A percentile compares a stretch with the other conserved stretches of the same genome.
phyloP scores from a whole-genome alignment of 1,140 invertebrate genomes.

The Saccostrea cuccullata region DNA sequence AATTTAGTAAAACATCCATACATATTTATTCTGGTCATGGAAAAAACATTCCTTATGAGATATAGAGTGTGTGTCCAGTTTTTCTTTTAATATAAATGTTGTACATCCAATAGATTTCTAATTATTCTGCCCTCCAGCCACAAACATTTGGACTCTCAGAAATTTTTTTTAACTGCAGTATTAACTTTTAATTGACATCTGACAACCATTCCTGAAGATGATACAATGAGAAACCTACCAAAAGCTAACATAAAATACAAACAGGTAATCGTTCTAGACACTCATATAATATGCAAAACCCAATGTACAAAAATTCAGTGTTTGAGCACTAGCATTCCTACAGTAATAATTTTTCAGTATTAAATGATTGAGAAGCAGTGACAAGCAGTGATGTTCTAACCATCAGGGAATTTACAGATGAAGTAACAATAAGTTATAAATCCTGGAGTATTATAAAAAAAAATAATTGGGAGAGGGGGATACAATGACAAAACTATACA shows the following conservation, averaged over 20 bases:
- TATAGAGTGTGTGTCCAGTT: too few relatives aligned
- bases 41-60: background rate
- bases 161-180: background rate
- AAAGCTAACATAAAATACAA: background rate
- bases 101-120: too few relatives aligned
- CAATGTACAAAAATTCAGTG: too few relatives aligned
- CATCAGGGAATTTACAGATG: background rate
- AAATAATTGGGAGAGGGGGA: background rate
- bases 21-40: background rate
- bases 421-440: background rate
- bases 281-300: too few relatives aligned
- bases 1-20: background rate
- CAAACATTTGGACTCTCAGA: too few relatives aligned
- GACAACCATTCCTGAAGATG: background rate
- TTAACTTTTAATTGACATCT: background rate
- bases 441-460: background rate
- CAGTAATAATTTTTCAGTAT: background rate
- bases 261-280: background rate
- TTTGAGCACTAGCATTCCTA: background rate
- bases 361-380: slow-evolving; percentile 4
- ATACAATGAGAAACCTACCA: background rate
- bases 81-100: too few relatives aligned
- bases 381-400: background rate
- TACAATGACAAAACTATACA: background rate
- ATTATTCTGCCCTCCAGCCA: too few relatives aligned